A percentile compares a stretch with the other conserved stretches of the same genome.
These are phyloP conservation scores for Drosophila bipectinata DNA, from an alignment of 1,140 invertebrate species.

Conservation along the genomic window DNA sequence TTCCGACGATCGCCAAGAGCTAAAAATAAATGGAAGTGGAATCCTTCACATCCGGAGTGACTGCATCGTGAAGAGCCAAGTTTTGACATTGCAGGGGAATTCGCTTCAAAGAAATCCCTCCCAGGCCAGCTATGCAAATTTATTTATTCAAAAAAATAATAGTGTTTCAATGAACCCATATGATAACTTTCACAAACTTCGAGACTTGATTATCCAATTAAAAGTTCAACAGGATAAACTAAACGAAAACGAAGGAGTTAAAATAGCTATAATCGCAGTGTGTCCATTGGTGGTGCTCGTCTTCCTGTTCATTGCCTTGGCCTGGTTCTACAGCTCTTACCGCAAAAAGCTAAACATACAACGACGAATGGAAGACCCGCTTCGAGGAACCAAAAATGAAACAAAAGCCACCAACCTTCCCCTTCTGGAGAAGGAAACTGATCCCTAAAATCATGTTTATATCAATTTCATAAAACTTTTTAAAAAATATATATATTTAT, in stretches of 20 bases:
- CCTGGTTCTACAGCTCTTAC: conserved; percentile 15
- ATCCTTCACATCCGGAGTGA: conserved; percentile 17
- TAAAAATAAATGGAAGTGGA: conserved; percentile 21
- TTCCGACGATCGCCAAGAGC: conserved; percentile 20
- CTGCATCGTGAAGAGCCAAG: conserved; percentile 19
- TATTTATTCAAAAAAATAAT: neutral
- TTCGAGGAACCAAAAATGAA: neutral
- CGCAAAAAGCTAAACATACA: neutral
- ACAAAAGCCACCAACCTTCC: conserved; percentile 7
- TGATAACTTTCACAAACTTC: neutral
- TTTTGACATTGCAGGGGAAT: neutral
- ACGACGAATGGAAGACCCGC: too few species aligned
- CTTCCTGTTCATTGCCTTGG: neutral
- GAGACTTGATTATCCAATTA: neutral
- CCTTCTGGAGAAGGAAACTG: conserved; percentile 15
- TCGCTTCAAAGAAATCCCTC: conserved; percentile 4
- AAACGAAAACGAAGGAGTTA: neutral
- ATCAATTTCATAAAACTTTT: neutral
- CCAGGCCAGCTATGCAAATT: conserved; percentile 4
- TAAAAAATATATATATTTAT: too few species aligned
- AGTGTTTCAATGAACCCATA: neutral
- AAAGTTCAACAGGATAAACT: conserved; percentile 5
- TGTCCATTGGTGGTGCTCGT: conserved; percentile 6
- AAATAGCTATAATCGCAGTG: conserved; percentile 5
- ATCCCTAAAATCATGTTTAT: neutral